Percentiles rank a stretch among this genome's conserved stretches.
Conservation (phyloP, 2,888 invertebrate species). For the Tanypteryx hageni region DNA sequence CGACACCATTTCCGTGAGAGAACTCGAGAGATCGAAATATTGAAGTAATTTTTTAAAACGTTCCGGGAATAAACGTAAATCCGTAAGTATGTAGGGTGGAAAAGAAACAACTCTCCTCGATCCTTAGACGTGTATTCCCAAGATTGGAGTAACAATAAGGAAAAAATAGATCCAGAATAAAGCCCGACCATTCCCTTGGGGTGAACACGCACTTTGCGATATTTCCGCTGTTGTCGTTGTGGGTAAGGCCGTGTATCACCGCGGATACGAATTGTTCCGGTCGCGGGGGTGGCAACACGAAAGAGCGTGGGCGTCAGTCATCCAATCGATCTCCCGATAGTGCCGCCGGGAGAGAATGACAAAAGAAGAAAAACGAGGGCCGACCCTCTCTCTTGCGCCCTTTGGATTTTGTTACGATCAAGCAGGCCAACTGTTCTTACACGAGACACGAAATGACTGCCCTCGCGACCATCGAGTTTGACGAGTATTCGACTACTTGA, state of each 20-base stretch:
- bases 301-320: neutral
- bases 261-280: neutral
- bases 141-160: too few species aligned
- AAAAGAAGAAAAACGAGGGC: neutral
- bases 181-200: neutral
- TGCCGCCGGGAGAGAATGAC: slow-evolving; percentile 1
- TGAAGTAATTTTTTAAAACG: too few species aligned
- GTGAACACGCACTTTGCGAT: neutral
- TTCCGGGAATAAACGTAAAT: too few species aligned
- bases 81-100: too few species aligned
- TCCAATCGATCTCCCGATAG: slow-evolving; percentile 16
- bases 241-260: neutral
- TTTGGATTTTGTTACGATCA: neutral
- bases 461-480: neutral
- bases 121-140: too few species aligned
- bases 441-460: neutral
- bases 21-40: too few species aligned
- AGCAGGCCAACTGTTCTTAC: neutral
- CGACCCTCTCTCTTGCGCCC: neutral
- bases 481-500: neutral
- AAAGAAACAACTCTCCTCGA: too few species aligned
- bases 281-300: neutral
- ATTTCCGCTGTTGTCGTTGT: neutral
- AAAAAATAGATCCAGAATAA: neutral
- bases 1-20: too few species aligned